A percentile compares a stretch with the other conserved stretches of the same genome.
phyloP scores from a whole-genome alignment of 1,140 invertebrate species.

The Plodia interpunctella region DNA sequence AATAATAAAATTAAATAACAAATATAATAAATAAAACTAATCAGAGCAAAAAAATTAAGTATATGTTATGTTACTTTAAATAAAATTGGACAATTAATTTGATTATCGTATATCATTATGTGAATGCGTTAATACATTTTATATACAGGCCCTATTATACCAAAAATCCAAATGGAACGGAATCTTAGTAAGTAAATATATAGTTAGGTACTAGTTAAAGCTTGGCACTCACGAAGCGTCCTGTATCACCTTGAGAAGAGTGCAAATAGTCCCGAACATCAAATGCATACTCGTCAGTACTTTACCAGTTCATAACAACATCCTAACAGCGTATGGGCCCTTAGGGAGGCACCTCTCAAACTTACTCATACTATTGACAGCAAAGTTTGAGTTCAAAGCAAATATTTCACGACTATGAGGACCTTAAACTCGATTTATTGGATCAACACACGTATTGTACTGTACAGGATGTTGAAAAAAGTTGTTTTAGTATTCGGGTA shows the following conservation, averaged over 20 bases:
- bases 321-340: background rate
- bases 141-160: no score
- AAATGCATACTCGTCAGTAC: background rate
- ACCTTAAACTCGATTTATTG: conserved; percentile 5
- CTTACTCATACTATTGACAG: conserved; percentile 7
- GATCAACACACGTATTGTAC: background rate
- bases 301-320: conserved; percentile 2
- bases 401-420: conserved; percentile 6
- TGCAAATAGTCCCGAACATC: background rate
- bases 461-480: background rate
- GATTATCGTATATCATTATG: no score
- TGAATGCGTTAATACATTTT: no score
- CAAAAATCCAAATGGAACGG: no score
- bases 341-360: background rate
- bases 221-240: background rate
- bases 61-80: no score
- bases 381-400: conserved; percentile 7
- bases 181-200: no score
- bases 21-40: no score
- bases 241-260: background rate
- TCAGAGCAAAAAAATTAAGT: no score
- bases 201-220: no score
- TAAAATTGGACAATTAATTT: no score
- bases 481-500: background rate
- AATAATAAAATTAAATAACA: no score